Evolutionary conservation across 2,888 invertebrate species (phyloP).

Genomic region (Caenorhabditis angaria): DNA sequence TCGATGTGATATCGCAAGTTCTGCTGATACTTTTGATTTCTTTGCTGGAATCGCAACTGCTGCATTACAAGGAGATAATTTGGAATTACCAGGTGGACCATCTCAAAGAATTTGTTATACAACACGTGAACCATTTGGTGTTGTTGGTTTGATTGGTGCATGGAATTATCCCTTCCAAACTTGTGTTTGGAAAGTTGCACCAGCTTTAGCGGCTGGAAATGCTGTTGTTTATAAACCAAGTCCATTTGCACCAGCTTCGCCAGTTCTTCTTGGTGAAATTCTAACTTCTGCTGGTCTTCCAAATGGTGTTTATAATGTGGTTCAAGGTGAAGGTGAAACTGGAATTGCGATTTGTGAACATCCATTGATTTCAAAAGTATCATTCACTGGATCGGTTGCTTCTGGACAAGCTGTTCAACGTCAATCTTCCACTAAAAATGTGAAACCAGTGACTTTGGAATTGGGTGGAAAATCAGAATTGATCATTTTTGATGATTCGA

Average conservation of each 20-base stretch:
- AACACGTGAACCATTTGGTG: slow-evolving; percentile 66
- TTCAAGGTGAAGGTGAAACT: slow-evolving; percentile 76
- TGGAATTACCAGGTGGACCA: slow-evolving; percentile 59
- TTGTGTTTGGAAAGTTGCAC: slow-evolving; percentile 71
- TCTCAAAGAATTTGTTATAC: slow-evolving; percentile 67
- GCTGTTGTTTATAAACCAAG: slow-evolving; percentile 77
- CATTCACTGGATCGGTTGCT: slow-evolving; percentile 76
- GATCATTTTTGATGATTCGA: slow-evolving; percentile 76
- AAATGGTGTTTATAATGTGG: slow-evolving; percentile 75
- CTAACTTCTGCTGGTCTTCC: slow-evolving; percentile 76
- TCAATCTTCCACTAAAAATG: slow-evolving; percentile 31
- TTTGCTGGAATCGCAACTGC: slow-evolving; percentile 74
- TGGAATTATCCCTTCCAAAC: slow-evolving; percentile 72
- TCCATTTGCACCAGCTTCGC: slow-evolving; percentile 76
- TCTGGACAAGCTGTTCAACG: slow-evolving; percentile 72
- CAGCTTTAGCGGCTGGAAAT: slow-evolving; percentile 77
- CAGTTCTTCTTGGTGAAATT: slow-evolving; percentile 76
- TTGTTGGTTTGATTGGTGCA: slow-evolving; percentile 69
- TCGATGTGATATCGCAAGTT: slow-evolving; percentile 75
- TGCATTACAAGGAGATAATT: slow-evolving; percentile 51
- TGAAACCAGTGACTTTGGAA: slow-evolving; percentile 75
- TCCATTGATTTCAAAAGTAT: slow-evolving; percentile 75
- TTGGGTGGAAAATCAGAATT: slow-evolving; percentile 77
- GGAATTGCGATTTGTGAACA: slow-evolving; percentile 74
- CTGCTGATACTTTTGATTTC: slow-evolving; percentile 76